Percentiles rank a stretch among this genome's conserved stretches.
Conservation (phyloP, 2,888 invertebrate genomes). For the Coelopa pilipes region DNA sequence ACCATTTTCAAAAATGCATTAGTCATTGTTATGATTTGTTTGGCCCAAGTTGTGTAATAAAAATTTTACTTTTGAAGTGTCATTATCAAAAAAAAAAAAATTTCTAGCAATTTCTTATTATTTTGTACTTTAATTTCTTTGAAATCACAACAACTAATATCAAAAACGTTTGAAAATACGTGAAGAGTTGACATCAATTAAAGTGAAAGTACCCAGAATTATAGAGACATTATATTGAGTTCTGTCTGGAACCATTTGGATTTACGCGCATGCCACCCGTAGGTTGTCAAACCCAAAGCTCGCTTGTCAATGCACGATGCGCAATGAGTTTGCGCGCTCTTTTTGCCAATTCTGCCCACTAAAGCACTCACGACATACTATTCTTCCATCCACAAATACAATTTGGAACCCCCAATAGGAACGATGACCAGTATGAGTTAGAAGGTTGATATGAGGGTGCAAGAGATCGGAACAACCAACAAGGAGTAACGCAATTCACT, state of each 20-base stretch:
- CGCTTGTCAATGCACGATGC: not conserved
- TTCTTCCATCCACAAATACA: not conserved
- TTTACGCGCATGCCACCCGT: not conserved
- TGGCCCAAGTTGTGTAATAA: conserved; percentile 17
- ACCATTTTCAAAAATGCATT: conserved; percentile 19
- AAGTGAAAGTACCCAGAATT: too few species aligned
- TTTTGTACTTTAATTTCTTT: not conserved
- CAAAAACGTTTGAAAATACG: too few species aligned
- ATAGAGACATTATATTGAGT: too few species aligned
- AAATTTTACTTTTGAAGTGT: not conserved
- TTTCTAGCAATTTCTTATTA: not conserved
- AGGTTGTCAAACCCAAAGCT: not conserved
- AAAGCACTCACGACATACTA: not conserved
- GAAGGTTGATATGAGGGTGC: not conserved
- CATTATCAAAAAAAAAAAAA: not conserved
- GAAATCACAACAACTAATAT: too few species aligned
- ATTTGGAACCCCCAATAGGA: not conserved
- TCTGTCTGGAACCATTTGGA: not conserved
- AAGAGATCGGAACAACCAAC: conserved; percentile 1
- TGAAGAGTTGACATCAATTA: too few species aligned
- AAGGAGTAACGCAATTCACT: conserved; percentile 1
- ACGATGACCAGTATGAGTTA: not conserved
- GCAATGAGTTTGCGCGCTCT: conserved; percentile 15
- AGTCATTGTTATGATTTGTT: conserved; percentile 19
- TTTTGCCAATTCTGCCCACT: not conserved